phyloP scores from a whole-genome alignment of 2,113 vertebrate species.

The Rhipidura dahli region DNA sequence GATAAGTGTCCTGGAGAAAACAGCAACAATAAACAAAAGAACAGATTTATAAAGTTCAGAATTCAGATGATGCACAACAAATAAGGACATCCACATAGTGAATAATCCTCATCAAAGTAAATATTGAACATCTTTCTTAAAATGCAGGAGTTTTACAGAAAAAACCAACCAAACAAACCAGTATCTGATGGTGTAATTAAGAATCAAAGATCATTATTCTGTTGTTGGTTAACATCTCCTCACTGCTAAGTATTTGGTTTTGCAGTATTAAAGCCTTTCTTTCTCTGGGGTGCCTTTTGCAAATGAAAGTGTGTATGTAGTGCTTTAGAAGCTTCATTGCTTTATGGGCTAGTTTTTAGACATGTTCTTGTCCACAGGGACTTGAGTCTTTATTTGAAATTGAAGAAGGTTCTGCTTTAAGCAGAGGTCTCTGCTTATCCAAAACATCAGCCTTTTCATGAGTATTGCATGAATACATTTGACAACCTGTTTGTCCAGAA shows the following conservation, averaged over 20 bases:
- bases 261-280: neutral
- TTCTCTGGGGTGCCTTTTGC: neutral
- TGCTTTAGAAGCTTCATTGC: neutral
- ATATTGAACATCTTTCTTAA: neutral
- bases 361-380: fast-evolving
- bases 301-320: neutral
- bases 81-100: neutral
- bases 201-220: neutral
- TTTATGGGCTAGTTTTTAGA: neutral
- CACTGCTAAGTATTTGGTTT: neutral
- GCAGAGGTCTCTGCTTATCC: neutral
- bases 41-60: neutral
- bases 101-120: neutral
- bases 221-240: neutral
- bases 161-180: neutral
- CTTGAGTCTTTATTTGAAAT: neutral
- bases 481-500: neutral
- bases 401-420: neutral
- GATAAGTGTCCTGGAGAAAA: neutral
- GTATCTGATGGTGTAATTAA: neutral
- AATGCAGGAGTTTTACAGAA: neutral
- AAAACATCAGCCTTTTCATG: neutral
- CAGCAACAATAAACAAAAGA: neutral
- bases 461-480: neutral
- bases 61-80: neutral